Evolutionary conservation across 2,797 vertebrate genomes (phyloP).

Genomic region (Pseudocheirus occidentalis): DNA sequence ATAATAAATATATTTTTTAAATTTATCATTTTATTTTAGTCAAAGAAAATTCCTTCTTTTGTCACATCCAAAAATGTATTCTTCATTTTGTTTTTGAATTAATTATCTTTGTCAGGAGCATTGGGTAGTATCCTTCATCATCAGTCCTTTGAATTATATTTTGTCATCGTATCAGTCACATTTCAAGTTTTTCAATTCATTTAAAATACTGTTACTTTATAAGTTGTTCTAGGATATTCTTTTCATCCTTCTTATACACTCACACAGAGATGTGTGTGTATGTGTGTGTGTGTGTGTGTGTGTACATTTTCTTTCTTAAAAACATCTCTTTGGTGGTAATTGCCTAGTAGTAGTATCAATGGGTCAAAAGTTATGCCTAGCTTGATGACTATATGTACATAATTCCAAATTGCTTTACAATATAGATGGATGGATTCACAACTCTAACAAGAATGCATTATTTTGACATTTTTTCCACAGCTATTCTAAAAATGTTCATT

Average conservation of each 20-base stretch:
- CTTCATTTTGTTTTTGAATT: not conserved
- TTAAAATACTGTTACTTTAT: not conserved
- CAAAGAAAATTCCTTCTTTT: not conserved
- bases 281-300: no score
- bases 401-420: not conserved
- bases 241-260: no score
- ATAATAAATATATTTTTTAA: not conserved
- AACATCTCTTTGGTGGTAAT: not conserved
- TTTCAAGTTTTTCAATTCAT: not conserved
- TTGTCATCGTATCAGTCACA: not conserved
- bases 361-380: no score
- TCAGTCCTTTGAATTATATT: not conserved
- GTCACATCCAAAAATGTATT: not conserved
- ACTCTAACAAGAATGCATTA: not conserved
- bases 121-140: not conserved
- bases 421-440: not conserved
- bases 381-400: no score
- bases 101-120: not conserved
- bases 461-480: not conserved
- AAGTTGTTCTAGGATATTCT: not conserved
- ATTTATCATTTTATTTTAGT: not conserved
- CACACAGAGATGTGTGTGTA: no score
- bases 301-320: no score
- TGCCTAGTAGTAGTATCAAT: no score
- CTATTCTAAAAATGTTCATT: not conserved